These are phyloP conservation scores for Tipula unca DNA, from an alignment of 2,888 invertebrate species.

Conservation along the genomic window DNA sequence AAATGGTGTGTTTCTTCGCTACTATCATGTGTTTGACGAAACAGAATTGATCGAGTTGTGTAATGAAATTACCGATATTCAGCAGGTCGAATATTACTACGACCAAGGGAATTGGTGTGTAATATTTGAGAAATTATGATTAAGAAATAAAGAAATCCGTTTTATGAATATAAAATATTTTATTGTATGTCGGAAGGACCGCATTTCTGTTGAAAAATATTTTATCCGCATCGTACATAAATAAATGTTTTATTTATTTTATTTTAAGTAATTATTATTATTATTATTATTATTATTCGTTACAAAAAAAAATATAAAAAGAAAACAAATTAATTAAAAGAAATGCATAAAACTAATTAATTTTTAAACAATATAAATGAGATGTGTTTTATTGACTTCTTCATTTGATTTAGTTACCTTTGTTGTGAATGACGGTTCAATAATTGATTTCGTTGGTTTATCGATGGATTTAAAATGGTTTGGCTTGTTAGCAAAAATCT, in stretches of 20 bases:
- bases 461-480: background rate
- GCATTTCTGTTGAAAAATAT: too few relatives aligned
- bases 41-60: constrained; percentile 68
- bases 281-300: too few relatives aligned
- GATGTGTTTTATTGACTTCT: background rate
- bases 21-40: constrained; percentile 88
- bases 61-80: constrained; percentile 44
- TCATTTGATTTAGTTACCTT: background rate
- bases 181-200: too few relatives aligned
- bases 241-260: too few relatives aligned
- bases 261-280: too few relatives aligned
- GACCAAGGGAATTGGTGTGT: constrained; percentile 98
- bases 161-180: too few relatives aligned
- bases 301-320: too few relatives aligned
- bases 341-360: too few relatives aligned
- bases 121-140: constrained; percentile 52
- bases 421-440: background rate
- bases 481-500: background rate
- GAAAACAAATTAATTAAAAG: too few relatives aligned
- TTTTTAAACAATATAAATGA: too few relatives aligned
- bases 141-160: background rate
- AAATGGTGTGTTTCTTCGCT: constrained; percentile 60
- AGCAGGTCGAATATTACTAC: constrained; percentile 65
- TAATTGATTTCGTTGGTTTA: background rate
- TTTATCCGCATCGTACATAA: too few relatives aligned